These are phyloP conservation scores for Zaprionus camerounensis DNA, from an alignment of 1,140 invertebrate species.

Conservation along the genomic window DNA sequence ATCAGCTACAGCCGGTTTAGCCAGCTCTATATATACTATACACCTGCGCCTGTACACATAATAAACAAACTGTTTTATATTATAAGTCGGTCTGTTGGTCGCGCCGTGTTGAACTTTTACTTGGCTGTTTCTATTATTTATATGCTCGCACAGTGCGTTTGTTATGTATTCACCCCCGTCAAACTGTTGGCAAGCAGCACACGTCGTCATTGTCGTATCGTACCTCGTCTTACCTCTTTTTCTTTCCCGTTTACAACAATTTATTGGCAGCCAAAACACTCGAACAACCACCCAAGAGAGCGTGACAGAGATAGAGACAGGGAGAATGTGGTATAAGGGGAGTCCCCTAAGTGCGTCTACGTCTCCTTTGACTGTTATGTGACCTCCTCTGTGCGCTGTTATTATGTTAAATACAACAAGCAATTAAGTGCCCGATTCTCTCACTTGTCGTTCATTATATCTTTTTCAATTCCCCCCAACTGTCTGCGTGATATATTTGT, in stretches of 20 bases:
- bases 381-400: slow-evolving; percentile 63
- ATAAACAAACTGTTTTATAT: slow-evolving; percentile 16
- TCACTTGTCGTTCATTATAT: slow-evolving; percentile 10
- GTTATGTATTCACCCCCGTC: slow-evolving; percentile 57
- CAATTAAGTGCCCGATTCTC: slow-evolving; percentile 71
- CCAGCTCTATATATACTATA: slow-evolving; percentile 25
- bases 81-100: slow-evolving; percentile 71
- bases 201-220: slow-evolving; percentile 19
- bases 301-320: slow-evolving; percentile 3
- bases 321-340: background rate
- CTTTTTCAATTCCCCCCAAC: background rate
- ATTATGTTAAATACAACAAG: slow-evolving; percentile 81
- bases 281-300: slow-evolving; percentile 56
- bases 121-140: slow-evolving; percentile 72
- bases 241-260: slow-evolving; percentile 29
- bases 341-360: slow-evolving; percentile 9
- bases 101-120: slow-evolving; percentile 58
- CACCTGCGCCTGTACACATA: background rate
- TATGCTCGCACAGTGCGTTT: slow-evolving; percentile 68
- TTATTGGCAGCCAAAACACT: slow-evolving; percentile 75
- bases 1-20: slow-evolving; percentile 43
- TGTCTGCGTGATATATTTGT: slow-evolving; percentile 2
- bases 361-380: slow-evolving; percentile 58
- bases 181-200: slow-evolving; percentile 69
- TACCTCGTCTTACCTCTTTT: slow-evolving; percentile 63